Conservation (phyloP, 2,113 vertebrate species). For the human region GRCh38 chr16:49589001-49589500, state of each 20-base stretch:
- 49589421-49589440: conserved; percentile 90
- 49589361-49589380: conserved; percentile 78
- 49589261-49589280: conserved; percentile 81
- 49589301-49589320: background rate
- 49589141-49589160: conserved; percentile 55
- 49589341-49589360: conserved; percentile 60
- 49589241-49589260: conserved; percentile 53
- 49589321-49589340: conserved; percentile 26
- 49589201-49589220: conserved; percentile 36
- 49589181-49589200: conserved; percentile 42
- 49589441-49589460: conserved; percentile 91
- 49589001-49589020: background rate
- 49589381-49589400: conserved; percentile 85
- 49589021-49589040: background rate
- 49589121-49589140: conserved; percentile 21
- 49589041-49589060: background rate
- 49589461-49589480: conserved; percentile 92
- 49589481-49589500: conserved; percentile 92
- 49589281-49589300: conserved; percentile 10
- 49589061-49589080: background rate
- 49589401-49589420: conserved; percentile 89
- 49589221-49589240: conserved; percentile 53
- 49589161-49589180: conserved; percentile 53
- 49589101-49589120: background rate
- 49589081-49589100: background rate